Evolutionary conservation across 1,140 invertebrate genomes (phyloP).

Genomic region (Drosophila varians): DNA sequence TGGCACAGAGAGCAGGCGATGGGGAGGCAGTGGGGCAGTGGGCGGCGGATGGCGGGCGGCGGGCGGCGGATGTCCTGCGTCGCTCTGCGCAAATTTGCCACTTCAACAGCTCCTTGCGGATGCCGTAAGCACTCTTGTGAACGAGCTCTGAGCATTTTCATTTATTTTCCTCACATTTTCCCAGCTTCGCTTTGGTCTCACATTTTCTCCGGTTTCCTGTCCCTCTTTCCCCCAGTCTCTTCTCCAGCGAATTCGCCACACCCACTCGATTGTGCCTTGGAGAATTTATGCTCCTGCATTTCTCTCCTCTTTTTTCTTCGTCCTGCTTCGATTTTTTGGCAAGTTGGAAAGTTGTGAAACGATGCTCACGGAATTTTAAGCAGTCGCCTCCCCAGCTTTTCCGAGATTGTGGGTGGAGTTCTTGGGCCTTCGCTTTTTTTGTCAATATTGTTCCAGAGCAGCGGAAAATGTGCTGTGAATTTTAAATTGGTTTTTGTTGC

Average conservation of each 20-base stretch:
- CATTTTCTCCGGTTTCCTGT: background rate
- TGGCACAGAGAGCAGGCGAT: slow-evolving; percentile 23
- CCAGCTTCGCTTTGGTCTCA: slow-evolving; percentile 31
- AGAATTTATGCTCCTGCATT: slow-evolving; percentile 64
- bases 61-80: slow-evolving; percentile 48
- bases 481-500: slow-evolving; percentile 61
- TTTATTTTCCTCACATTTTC: slow-evolving; percentile 81
- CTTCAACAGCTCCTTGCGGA: slow-evolving; percentile 83
- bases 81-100: slow-evolving; percentile 83
- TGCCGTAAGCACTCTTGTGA: slow-evolving; percentile 83
- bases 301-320: slow-evolving; percentile 36
- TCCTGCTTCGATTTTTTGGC: slow-evolving; percentile 74
- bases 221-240: slow-evolving; percentile 7
- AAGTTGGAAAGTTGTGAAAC: slow-evolving; percentile 83
- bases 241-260: slow-evolving; percentile 27
- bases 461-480: slow-evolving; percentile 79
- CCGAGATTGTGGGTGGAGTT: background rate
- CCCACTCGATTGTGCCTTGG: slow-evolving; percentile 24
- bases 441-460: slow-evolving; percentile 76
- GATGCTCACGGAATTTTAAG: slow-evolving; percentile 83
- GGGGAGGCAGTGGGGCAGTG: background rate
- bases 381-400: slow-evolving; percentile 46
- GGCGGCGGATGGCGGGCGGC: background rate
- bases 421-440: slow-evolving; percentile 33
- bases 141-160: slow-evolving; percentile 83